phyloP scores from a whole-genome alignment of 2,888 invertebrate species.

The Papilio gigon region DNA sequence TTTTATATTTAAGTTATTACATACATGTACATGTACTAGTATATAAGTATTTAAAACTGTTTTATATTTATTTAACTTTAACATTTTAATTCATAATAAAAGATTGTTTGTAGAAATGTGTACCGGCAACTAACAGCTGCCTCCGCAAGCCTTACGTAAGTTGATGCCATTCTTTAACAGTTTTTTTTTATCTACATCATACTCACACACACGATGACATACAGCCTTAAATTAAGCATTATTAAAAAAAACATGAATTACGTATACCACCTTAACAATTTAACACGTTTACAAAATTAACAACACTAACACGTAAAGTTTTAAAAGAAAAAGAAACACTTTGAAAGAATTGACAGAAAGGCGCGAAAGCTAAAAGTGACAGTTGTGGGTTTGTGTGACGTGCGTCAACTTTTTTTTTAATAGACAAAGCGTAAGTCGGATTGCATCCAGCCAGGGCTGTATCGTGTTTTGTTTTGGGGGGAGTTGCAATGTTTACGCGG shows the following conservation, averaged over 20 bases:
- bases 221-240: slow-evolving; percentile 45
- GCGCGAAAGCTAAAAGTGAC: slow-evolving; percentile 61
- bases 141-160: slow-evolving; percentile 75
- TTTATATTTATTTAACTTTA: not conserved
- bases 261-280: slow-evolving; percentile 61
- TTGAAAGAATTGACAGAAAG: slow-evolving; percentile 50
- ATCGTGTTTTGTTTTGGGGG: slow-evolving; percentile 71
- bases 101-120: slow-evolving; percentile 42
- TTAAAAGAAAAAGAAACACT: slow-evolving; percentile 36
- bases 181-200: slow-evolving; percentile 57
- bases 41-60: not conserved
- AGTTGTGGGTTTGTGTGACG: slow-evolving; percentile 43
- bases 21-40: too few species aligned
- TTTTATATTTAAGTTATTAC: too few species aligned
- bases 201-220: slow-evolving; percentile 62
- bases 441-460: slow-evolving; percentile 73
- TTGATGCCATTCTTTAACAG: slow-evolving; percentile 56
- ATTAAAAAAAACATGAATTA: slow-evolving; percentile 43
- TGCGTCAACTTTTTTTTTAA: slow-evolving; percentile 50
- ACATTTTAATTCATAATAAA: not conserved
- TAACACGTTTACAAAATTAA: slow-evolving; percentile 60
- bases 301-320: slow-evolving; percentile 64
- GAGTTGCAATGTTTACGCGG: slow-evolving; percentile 67
- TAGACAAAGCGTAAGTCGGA: slow-evolving; percentile 49
- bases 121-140: slow-evolving; percentile 50